Conservation (phyloP, 1,140 invertebrate genomes). For the Archegozetes longisetosus region DNA sequence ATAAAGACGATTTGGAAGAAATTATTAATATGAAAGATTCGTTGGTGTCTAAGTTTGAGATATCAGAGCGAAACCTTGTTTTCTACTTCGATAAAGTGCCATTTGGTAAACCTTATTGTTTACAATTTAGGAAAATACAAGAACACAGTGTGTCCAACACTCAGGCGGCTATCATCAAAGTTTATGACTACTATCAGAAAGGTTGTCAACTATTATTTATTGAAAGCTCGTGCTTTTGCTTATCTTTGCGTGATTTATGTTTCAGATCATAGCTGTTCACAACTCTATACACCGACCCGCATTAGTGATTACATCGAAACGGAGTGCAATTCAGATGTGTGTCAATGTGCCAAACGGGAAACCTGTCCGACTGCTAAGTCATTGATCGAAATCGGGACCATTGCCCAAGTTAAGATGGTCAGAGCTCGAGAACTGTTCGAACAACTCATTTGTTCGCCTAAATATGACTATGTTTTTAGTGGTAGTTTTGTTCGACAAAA, state of each 20-base stretch:
- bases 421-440: conserved; percentile 1
- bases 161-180: conserved; percentile 13
- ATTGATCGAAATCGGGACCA: conserved; percentile 11
- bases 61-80: background rate
- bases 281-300: conserved; percentile 4
- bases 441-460: conserved; percentile 7
- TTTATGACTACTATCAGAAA: conserved; percentile 17
- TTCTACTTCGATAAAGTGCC: conserved; percentile 16
- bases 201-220: conserved; percentile 1
- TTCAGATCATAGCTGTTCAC: conserved; percentile 1
- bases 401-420: background rate
- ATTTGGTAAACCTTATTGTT: background rate
- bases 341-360: conserved; percentile 1
- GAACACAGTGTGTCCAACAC: conserved; percentile 8
- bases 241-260: background rate
- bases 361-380: conserved; percentile 6
- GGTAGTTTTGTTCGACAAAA: background rate
- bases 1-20: conserved; percentile 23
- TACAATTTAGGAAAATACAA: conserved; percentile 9
- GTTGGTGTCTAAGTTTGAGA: conserved; percentile 1
- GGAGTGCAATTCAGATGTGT: conserved; percentile 6
- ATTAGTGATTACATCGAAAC: background rate
- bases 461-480: conserved; percentile 13
- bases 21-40: background rate
- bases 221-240: no score